Base-by-base conservation (phyloP, 2,888 invertebrate species). In the Balanococcus diminutus region DNA sequence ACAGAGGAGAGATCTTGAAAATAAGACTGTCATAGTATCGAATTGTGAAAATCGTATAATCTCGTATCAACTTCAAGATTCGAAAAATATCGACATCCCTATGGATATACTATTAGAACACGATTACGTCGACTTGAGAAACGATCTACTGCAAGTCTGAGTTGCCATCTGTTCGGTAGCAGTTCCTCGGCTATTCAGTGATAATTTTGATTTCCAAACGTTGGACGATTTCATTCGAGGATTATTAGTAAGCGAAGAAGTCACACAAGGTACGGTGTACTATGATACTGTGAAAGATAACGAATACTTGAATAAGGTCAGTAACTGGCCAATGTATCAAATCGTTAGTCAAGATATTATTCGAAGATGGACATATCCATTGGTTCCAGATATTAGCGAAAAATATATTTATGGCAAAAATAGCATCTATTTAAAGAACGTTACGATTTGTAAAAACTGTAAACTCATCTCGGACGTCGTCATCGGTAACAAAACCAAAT, bases 201-300 rank as follows among this genome's bases (percentile, higher is more conserved):
- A 99, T 89, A 98, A 99, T 91, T 98, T 98, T 91, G 99, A 99
- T 91, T 99, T 96, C 90, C 95, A 97, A 92, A 96, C 96, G 0
- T 93, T 94, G 89, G 96, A 97, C 90, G 97, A 98, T 90, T 96
- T 99, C 89, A 93, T 98, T n/a, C 93, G 94, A 89, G 98, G 98
- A 0, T 93, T 98, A 84, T 91, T 98, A 6, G 95, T 96, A 88
- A 96, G 98, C 90, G 98, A 98, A 90, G 98, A 98, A 91, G 95
- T 98, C 88, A 91, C 97, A 87, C 95, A 95, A 31, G 95, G 96
- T 88, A 94, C 96, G 31, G 93, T 98, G 82, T 97, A 98, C 90
- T 94, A 94, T 88, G 93, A 94, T 87, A 90, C 94, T 84, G 89
- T 96, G 81, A 91, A 92, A 82, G 91, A 90, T 46, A 89, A 90